These are phyloP conservation scores for Bimastos eiseni DNA, from an alignment of 2,888 invertebrate species.

Conservation along the genomic window DNA sequence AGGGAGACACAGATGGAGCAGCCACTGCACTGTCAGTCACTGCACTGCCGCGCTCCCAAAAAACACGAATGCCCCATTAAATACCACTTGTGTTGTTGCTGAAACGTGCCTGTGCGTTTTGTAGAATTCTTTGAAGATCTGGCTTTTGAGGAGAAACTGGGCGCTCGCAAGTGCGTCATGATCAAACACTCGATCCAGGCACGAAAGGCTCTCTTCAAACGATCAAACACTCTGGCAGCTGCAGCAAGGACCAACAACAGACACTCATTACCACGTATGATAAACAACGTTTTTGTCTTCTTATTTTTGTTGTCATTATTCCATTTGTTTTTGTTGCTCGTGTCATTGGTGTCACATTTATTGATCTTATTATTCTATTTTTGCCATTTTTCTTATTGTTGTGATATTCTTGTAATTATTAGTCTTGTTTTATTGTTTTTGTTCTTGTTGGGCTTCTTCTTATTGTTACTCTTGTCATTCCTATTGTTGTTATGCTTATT, in stretches of 20 bases:
- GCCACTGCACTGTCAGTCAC: too few relatives aligned
- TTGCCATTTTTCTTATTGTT: too few relatives aligned
- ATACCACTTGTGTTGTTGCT: background rate
- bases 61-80: too few relatives aligned
- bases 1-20: too few relatives aligned
- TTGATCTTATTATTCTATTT: too few relatives aligned
- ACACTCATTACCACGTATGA: background rate
- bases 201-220: background rate
- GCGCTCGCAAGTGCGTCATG: background rate
- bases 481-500: background rate
- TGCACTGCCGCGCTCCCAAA: too few relatives aligned
- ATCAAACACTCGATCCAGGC: constrained; percentile 10
- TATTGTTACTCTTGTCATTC: too few relatives aligned
- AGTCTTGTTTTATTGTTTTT: too few relatives aligned
- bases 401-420: too few relatives aligned
- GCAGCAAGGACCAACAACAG: background rate
- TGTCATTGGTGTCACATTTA: too few relatives aligned
- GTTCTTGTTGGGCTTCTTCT: background rate
- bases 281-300: background rate
- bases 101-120: background rate
- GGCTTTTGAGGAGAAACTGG: background rate
- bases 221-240: background rate
- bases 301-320: background rate
- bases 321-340: too few relatives aligned
- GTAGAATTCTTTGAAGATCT: constrained; percentile 17